These are phyloP conservation scores for Rhinatrema bivittatum DNA, from an alignment of 2,797 vertebrate genomes.

Conservation along the genomic window DNA sequence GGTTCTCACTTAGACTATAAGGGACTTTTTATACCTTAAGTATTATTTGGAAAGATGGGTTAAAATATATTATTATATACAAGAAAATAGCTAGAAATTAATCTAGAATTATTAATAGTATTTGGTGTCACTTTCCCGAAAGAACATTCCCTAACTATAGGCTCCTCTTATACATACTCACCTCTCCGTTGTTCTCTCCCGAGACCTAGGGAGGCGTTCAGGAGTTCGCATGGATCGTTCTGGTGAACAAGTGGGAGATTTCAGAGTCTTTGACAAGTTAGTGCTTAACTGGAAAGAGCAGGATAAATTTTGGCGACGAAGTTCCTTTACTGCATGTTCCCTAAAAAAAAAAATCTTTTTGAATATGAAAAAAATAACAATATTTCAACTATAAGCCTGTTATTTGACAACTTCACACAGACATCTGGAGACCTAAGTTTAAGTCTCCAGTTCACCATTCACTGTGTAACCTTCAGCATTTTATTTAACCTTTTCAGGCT, in stretches of 20 bases:
- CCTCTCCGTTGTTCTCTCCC: constrained; percentile 47
- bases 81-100: constrained; percentile 40
- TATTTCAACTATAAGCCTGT: no score
- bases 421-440: no score
- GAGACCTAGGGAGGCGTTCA: constrained; percentile 26
- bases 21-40: no score
- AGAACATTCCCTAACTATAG: no score
- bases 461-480: no score
- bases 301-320: constrained; percentile 45
- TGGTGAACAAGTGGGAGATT: constrained; percentile 45
- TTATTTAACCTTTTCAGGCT: no score
- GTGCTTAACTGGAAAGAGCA: constrained; percentile 40
- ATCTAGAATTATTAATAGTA: constrained; percentile 26
- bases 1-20: no score
- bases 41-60: no score
- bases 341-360: constrained; percentile 38
- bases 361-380: background rate
- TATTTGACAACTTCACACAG: no score
- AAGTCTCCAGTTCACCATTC: no score
- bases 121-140: no score
- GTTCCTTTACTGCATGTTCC: constrained; percentile 56
- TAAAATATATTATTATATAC: no score
- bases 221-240: constrained; percentile 33
- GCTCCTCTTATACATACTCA: constrained; percentile 17
- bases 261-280: constrained; percentile 38